A percentile compares a stretch with the other conserved stretches of the same genome.
phyloP scores from a whole-genome alignment of 2,888 invertebrate genomes.

The Pristionchus entomophagus region DNA sequence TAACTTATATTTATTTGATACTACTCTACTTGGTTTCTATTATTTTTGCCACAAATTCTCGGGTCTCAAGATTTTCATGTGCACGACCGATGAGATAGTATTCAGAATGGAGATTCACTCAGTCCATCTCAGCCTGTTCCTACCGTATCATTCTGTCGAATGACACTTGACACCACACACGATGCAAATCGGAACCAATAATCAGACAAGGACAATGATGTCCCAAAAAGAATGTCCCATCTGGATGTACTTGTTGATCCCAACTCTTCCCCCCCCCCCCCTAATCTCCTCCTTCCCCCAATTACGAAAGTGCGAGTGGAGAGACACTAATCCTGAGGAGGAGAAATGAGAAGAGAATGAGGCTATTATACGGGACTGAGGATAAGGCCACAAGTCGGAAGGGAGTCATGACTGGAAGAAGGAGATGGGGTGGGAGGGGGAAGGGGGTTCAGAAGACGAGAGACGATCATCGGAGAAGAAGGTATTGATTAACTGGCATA shows the following conservation, averaged over 20 bases:
- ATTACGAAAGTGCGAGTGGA: conserved; percentile 31
- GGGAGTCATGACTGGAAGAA: too few relatives aligned
- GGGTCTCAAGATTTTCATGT: too few relatives aligned
- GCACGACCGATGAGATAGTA: too few relatives aligned
- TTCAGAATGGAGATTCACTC: too few relatives aligned
- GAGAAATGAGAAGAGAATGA: conserved; percentile 32
- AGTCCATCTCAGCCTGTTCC: too few relatives aligned
- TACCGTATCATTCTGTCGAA: background rate
- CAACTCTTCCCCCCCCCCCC: background rate
- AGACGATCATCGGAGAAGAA: background rate
- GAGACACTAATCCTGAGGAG: conserved; percentile 23
- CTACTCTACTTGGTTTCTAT: too few relatives aligned
- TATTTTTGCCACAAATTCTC: too few relatives aligned
- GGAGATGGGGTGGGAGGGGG: too few relatives aligned
- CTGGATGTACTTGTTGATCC: conserved; percentile 12
- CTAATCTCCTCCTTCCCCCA: background rate
- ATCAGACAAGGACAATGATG: background rate
- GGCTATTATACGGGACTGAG: conserved; percentile 12
- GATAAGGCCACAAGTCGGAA: background rate
- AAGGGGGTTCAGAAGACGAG: background rate
- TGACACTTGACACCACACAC: conserved; percentile 2
- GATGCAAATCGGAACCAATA: conserved; percentile 31
- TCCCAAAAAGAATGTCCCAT: conserved; percentile 15
- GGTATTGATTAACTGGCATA: too few relatives aligned
- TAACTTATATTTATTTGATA: too few relatives aligned